Evolutionary conservation across 2,113 vertebrate genomes (phyloP).

Genomic region (Helogale parvula): DNA sequence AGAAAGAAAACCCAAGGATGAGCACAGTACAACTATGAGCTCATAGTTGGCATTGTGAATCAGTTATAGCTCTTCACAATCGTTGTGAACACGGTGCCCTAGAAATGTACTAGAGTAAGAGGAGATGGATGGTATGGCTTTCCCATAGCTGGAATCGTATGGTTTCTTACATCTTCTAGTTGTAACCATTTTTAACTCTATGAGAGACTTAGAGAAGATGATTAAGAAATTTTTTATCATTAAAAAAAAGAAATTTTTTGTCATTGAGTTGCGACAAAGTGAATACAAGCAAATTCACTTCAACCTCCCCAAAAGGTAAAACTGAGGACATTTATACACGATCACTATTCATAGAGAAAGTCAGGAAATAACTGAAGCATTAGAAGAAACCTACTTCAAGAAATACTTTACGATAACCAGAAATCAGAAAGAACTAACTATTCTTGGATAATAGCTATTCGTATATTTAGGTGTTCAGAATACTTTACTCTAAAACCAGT

Average conservation of each 20-base stretch:
- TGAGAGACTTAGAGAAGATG: background rate
- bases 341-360: background rate
- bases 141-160: background rate
- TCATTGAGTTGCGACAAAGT: background rate
- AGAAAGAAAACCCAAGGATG: background rate
- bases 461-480: constrained; percentile 35
- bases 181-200: background rate
- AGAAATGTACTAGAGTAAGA: background rate
- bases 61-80: background rate
- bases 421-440: constrained; percentile 26
- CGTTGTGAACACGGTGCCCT: background rate
- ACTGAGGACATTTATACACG: background rate
- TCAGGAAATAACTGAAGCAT: background rate
- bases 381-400: background rate
- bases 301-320: background rate
- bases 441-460: background rate
- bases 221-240: background rate
- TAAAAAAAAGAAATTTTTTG: background rate
- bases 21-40: background rate
- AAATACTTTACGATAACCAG: background rate
- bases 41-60: background rate
- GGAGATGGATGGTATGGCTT: background rate
- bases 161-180: background rate
- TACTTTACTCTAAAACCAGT: constrained; percentile 9
- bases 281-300: background rate